phyloP scores from a whole-genome alignment of 2,113 vertebrate species.

The Lycocorax pyrrhopterus region DNA sequence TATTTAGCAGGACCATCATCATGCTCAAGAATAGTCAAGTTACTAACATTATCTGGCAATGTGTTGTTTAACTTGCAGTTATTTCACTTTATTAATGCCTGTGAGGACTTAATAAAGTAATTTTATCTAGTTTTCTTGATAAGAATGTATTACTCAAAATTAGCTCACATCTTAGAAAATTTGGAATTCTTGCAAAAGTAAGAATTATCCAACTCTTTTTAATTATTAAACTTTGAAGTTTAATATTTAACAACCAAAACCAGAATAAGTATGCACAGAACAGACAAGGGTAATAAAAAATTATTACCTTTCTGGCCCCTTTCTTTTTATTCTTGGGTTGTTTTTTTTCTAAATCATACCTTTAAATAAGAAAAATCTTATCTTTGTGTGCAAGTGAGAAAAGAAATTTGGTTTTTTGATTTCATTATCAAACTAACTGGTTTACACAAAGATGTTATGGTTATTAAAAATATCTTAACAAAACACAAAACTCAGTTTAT shows the following conservation, averaged over 20 bases:
- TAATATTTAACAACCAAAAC: background rate
- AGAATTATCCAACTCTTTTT: background rate
- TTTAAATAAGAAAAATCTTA: background rate
- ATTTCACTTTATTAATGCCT: background rate
- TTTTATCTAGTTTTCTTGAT: background rate
- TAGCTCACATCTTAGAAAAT: background rate
- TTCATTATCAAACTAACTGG: background rate
- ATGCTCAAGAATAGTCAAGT: background rate
- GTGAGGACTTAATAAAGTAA: background rate
- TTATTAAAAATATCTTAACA: conserved; percentile 44
- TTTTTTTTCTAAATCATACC: background rate
- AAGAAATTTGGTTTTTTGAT: background rate
- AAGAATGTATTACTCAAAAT: background rate
- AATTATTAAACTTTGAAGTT: background rate
- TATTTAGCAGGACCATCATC: background rate
- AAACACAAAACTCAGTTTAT: conserved; percentile 14
- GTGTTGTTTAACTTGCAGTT: background rate
- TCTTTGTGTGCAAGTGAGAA: background rate
- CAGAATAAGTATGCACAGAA: background rate
- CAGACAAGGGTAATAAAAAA: background rate
- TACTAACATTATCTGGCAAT: background rate
- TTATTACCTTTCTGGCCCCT: background rate
- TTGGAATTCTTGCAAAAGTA: background rate
- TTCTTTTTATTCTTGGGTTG: background rate
- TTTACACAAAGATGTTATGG: background rate